These are phyloP conservation scores for Hyperoplus lanceolatus DNA, from an alignment of 2,797 vertebrate genomes.

Conservation along the genomic window DNA sequence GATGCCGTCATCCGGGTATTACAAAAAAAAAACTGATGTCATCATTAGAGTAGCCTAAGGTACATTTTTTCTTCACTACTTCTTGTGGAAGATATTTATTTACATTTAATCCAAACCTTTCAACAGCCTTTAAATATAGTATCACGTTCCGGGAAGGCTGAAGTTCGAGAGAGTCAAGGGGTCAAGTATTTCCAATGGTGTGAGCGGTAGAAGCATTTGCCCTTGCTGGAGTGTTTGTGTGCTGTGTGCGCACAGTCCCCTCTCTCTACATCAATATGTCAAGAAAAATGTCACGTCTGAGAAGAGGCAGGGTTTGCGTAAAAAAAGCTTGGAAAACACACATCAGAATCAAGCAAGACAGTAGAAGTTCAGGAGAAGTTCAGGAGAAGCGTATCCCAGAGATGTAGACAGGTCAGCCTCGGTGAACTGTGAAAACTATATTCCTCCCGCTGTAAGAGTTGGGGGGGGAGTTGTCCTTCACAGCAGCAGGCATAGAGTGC, in stretches of 20 bases:
- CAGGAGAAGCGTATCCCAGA: slow-evolving; percentile 35
- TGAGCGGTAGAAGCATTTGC: slow-evolving; percentile 67
- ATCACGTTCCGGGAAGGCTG: slow-evolving; percentile 5
- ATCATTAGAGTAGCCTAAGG: slow-evolving; percentile 1
- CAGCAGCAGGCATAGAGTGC: slow-evolving; percentile 55
- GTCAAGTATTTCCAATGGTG: slow-evolving; percentile 39
- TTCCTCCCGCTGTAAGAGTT: slow-evolving; percentile 37
- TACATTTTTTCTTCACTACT: background rate
- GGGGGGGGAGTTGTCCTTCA: slow-evolving; percentile 46
- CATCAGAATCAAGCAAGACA: slow-evolving; percentile 68
- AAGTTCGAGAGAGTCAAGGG: slow-evolving; percentile 17
- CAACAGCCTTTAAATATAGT: background rate
- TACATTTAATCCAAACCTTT: slow-evolving; percentile 25
- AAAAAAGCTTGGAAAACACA: slow-evolving; percentile 75
- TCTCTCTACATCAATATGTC: slow-evolving; percentile 82
- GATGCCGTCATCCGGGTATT: slow-evolving; percentile 4
- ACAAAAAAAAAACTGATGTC: slow-evolving; percentile 24
- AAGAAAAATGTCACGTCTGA: slow-evolving; percentile 82
- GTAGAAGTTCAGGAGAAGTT: slow-evolving; percentile 41
- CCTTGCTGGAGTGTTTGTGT: slow-evolving; percentile 54
- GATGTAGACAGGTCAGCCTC: slow-evolving; percentile 52
- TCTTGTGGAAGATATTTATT: slow-evolving; percentile 1
- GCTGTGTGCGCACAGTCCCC: slow-evolving; percentile 40
- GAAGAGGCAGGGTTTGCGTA: slow-evolving; percentile 64
- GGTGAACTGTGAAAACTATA: slow-evolving; percentile 64